Conservation (phyloP, 2,888 invertebrate genomes). For the Calephelis perditalis region DNA sequence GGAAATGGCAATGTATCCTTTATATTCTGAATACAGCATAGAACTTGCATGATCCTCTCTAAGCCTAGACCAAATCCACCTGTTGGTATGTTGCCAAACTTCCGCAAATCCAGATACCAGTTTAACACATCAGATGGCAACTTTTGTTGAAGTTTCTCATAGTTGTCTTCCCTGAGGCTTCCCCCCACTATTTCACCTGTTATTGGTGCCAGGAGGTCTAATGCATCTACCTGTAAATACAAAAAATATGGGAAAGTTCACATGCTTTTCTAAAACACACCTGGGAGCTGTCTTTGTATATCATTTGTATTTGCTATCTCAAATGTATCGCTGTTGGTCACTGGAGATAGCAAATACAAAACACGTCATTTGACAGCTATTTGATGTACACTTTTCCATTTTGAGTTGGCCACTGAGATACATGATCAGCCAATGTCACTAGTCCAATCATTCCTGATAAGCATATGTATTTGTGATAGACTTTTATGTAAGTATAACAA, state of each 20-base stretch:
- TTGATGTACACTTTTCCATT: too few species aligned
- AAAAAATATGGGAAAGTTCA: not conserved
- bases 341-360: too few species aligned
- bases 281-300: too few species aligned
- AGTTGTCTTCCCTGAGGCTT: slow-evolving; percentile 92
- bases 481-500: too few species aligned
- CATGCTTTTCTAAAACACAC: too few species aligned
- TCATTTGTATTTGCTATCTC: too few species aligned
- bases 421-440: too few species aligned
- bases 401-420: too few species aligned
- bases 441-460: too few species aligned
- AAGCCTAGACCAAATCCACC: slow-evolving; percentile 98
- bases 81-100: slow-evolving; percentile 92
- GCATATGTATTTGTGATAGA: too few species aligned
- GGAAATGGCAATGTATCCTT: slow-evolving; percentile 97
- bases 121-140: slow-evolving; percentile 79
- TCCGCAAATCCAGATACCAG: slow-evolving; percentile 95
- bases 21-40: slow-evolving; percentile 91
- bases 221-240: slow-evolving; percentile 81
- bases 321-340: too few species aligned
- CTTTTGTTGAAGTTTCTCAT: slow-evolving; percentile 79
- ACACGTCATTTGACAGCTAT: too few species aligned
- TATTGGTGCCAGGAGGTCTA: slow-evolving; percentile 92
- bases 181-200: slow-evolving; percentile 98
- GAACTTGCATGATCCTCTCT: slow-evolving; percentile 91